Base-by-base conservation (phyloP, 2,888 invertebrate genomes). In the Xanthia togata region DNA sequence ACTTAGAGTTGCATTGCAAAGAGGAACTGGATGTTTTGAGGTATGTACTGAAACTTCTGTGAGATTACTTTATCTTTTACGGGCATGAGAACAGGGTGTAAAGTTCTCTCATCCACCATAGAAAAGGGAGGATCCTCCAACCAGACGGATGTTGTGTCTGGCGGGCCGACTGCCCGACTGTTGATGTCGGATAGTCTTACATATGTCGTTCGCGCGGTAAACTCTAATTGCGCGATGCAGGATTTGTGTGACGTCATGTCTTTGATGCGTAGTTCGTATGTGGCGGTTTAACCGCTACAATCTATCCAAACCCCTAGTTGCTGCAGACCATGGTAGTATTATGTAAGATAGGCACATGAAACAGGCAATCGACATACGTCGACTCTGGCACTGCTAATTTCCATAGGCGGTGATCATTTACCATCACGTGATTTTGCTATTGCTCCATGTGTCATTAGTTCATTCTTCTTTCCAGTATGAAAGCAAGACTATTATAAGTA, bases 21-120 rank as follows among this genome's bases (percentile, higher is more conserved):
- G 97, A 89, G 97, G 97, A 76, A 97, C 95, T 41, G 97, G 97
- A 1, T 91, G 92, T 44, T 97, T 97, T 90, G 97, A 97, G 94
- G 97, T 97, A 87, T 65, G 69, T 50, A 57, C 20, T n/a, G 31
- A 20, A 44, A 63, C 11, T n/a, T n/a, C 3, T 17, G 4, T 31
- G n/a, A 53, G 4, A 31, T 47, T 41, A 47, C 4, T 70, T 35
- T 14, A 63, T 31, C n/a, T n/a, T n/a, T n/a, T n/a, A n/a, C n/a
- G n/a, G n/a, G n/a, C n/a, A n/a, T n/a, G n/a, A n/a, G n/a, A n/a
- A n/a, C n/a, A n/a, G n/a, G n/a, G n/a, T n/a, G n/a, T n/a, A n/a
- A n/a, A n/a, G n/a, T n/a, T n/a, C n/a, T n/a, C n/a, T n/a, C n/a
- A n/a, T n/a, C n/a, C n/a, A n/a, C n/a, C n/a, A n/a, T n/a, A n/a